Evolutionary conservation across 2,888 invertebrate species (phyloP).

Genomic region (Griposia aprilina): DNA sequence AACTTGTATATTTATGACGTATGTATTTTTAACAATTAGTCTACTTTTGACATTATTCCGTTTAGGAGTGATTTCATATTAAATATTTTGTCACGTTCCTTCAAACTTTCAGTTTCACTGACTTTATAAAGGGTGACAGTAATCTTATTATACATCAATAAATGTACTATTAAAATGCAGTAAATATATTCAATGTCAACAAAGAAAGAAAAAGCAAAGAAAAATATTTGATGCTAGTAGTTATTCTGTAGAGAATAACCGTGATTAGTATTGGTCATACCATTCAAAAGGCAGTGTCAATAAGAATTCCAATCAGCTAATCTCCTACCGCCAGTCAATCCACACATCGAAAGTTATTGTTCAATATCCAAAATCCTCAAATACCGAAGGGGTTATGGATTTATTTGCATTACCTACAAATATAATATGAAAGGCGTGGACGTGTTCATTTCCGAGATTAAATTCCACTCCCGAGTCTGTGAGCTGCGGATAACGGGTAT

Average conservation of each 20-base stretch:
- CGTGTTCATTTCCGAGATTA: slow-evolving; percentile 77
- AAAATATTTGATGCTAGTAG: not conserved
- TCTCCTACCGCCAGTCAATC: slow-evolving; percentile 15
- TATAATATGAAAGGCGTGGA: slow-evolving; percentile 68
- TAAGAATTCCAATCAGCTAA: slow-evolving; percentile 22
- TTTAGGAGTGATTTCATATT: not conserved
- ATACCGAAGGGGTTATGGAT: slow-evolving; percentile 49
- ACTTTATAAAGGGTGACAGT: not conserved
- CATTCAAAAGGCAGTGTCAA: not conserved
- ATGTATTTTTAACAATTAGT: not conserved
- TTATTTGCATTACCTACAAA: slow-evolving; percentile 66
- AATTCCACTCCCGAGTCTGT: slow-evolving; percentile 75
- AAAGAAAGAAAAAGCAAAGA: not conserved
- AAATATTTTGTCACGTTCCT: not conserved
- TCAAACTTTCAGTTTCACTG: not conserved
- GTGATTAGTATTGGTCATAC: not conserved
- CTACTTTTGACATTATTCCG: slow-evolving; percentile 1
- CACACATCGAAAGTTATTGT: slow-evolving; percentile 26
- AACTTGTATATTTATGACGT: not conserved
- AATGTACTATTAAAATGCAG: not conserved
- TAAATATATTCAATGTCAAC: not conserved
- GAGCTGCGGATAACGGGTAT: slow-evolving; percentile 78
- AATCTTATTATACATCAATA: not conserved
- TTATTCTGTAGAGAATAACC: not conserved
- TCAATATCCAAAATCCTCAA: slow-evolving; percentile 37